A percentile compares a stretch with the other conserved stretches of the same genome.
Evolutionary conservation across 64 coral and sea anemone species (phyloP).

Genomic region (Platygyra sinensis): DNA sequence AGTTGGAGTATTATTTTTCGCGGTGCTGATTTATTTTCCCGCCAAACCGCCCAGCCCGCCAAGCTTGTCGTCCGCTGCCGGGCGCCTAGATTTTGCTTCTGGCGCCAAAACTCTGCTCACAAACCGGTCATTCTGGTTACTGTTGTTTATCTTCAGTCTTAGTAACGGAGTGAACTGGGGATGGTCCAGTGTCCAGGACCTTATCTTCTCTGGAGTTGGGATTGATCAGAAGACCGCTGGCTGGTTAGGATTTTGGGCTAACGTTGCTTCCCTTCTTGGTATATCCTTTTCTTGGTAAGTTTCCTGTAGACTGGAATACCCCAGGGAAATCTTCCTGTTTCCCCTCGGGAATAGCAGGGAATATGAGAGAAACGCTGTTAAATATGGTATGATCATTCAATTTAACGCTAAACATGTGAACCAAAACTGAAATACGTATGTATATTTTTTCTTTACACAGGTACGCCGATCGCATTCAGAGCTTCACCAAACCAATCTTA

Average conservation of each 20-base stretch:
- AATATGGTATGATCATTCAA: too few relatives aligned
- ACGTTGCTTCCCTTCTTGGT: conserved; percentile 79
- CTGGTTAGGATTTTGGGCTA: conserved; percentile 89
- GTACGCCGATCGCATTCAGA: conserved; percentile 86
- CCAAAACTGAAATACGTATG: not conserved
- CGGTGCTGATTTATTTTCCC: conserved; percentile 79
- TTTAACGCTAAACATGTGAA: not conserved
- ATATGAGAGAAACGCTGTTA: too few relatives aligned
- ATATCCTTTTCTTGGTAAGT: conserved; percentile 90
- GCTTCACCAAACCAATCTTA: conserved; percentile 69
- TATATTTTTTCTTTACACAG: conserved; percentile 7
- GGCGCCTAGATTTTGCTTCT: conserved; percentile 68
- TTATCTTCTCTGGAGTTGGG: conserved; percentile 85
- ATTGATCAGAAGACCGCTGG: conserved; percentile 90
- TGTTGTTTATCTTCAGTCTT: conserved; percentile 70
- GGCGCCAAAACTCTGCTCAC: conserved; percentile 73
- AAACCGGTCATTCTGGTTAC: conserved; percentile 68
- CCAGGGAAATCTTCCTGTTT: not conserved
- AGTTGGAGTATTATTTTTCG: conserved; percentile 64
- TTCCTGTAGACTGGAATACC: not conserved
- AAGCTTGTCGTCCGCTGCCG: conserved; percentile 76
- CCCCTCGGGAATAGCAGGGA: too few relatives aligned
- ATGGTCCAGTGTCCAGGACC: conserved; percentile 94
- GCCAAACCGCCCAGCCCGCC: conserved; percentile 86
- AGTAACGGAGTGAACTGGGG: conserved; percentile 91